Evolutionary conservation across 2,797 vertebrate genomes (phyloP).

Genomic region (Karalla daura): DNA sequence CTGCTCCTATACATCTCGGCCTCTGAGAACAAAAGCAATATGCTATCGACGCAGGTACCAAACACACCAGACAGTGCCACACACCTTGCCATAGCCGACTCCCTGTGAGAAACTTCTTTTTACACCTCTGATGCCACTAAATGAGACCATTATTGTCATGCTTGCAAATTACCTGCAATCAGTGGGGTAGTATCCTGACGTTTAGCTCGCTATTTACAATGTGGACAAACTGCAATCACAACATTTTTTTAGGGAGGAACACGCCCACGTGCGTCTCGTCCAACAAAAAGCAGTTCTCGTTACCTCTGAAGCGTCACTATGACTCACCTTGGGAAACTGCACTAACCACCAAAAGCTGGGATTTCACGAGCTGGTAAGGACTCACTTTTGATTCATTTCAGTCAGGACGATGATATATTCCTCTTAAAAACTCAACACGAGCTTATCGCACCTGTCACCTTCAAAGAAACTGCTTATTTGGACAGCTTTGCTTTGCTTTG

Average conservation of each 20-base stretch:
- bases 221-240: conserved; percentile 86
- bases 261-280: conserved; percentile 68
- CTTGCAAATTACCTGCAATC: conserved; percentile 27
- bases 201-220: conserved; percentile 73
- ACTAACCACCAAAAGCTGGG: conserved; percentile 43
- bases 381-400: conserved; percentile 9
- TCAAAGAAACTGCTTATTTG: background rate
- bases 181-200: conserved; percentile 46
- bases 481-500: background rate
- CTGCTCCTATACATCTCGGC: conserved; percentile 13
- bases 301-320: conserved; percentile 55
- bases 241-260: conserved; percentile 80
- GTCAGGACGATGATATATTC: background rate
- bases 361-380: conserved; percentile 64
- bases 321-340: conserved; percentile 57
- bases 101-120: background rate
- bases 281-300: conserved; percentile 59
- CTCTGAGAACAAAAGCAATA: conserved; percentile 10
- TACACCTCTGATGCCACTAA: background rate
- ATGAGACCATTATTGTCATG: conserved; percentile 15
- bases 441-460: background rate
- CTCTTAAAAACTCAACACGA: background rate
- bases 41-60: background rate
- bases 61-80: background rate
- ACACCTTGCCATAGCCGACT: background rate